Evolutionary conservation across 2,888 invertebrate genomes (phyloP).

Genomic region (Tipula confusa): DNA sequence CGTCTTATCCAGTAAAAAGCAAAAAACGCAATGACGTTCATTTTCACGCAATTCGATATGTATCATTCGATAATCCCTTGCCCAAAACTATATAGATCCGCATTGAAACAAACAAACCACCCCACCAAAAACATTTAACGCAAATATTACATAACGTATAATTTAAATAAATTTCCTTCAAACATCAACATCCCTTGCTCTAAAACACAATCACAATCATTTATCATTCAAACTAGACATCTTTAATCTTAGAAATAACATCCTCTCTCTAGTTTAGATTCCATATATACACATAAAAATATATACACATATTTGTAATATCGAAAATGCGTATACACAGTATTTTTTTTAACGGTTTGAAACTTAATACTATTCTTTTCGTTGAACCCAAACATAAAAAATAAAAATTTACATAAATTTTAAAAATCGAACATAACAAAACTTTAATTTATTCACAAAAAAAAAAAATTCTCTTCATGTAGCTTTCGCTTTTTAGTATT

Average conservation of each 20-base stretch:
- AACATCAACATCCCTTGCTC: neutral
- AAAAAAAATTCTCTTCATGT: neutral
- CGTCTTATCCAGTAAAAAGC: no score
- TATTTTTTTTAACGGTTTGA: slow-evolving; percentile 9
- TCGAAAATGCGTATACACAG: neutral
- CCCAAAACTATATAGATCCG: neutral
- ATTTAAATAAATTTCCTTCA: slow-evolving; percentile 1
- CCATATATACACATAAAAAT: neutral
- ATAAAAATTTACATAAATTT: slow-evolving; percentile 15
- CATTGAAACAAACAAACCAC: neutral
- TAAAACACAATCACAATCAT: neutral
- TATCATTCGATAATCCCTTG: neutral
- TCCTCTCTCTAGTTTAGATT: neutral
- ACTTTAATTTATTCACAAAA: slow-evolving; percentile 3
- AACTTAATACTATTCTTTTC: neutral
- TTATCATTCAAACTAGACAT: slow-evolving; percentile 1
- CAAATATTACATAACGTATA: neutral
- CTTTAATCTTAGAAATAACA: slow-evolving; percentile 12
- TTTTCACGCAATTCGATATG: neutral
- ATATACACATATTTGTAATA: no score
- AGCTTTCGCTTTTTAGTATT: neutral
- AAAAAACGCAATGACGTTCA: neutral
- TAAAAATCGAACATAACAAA: neutral
- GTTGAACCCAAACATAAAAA: neutral
- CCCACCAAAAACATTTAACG: neutral